Evolutionary conservation across 2,113 vertebrate genomes (phyloP).

Genomic region (Willisornis vidua): DNA sequence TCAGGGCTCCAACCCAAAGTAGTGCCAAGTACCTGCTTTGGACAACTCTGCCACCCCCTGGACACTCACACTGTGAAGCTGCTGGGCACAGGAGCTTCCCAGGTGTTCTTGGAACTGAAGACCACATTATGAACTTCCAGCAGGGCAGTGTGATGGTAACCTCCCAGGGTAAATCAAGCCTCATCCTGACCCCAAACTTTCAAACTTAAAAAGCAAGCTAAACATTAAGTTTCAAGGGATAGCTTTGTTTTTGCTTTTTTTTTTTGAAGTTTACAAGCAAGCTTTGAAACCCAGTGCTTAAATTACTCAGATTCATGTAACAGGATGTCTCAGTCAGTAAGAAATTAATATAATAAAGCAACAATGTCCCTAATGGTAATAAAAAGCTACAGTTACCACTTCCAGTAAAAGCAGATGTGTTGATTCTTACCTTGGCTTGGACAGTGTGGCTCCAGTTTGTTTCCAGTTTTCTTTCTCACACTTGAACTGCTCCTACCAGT

Average conservation of each 20-base stretch:
- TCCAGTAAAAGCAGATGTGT: not conserved
- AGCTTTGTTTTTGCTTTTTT: not conserved
- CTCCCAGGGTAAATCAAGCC: not conserved
- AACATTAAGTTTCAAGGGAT: not conserved
- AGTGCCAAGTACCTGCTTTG: not conserved
- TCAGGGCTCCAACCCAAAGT: not conserved
- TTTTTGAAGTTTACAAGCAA: not conserved
- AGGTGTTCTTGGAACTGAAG: not conserved
- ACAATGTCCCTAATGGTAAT: not conserved
- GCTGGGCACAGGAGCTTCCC: fast-evolving
- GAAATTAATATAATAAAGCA: not conserved
- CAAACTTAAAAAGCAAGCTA: not conserved
- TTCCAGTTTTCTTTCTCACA: not conserved
- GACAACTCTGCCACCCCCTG: not conserved
- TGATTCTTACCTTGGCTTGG: not conserved
- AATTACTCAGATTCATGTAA: not conserved
- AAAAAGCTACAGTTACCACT: fast-evolving
- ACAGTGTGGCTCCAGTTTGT: fast-evolving
- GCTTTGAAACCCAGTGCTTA: not conserved
- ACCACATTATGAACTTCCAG: not conserved
- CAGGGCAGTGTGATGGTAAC: not conserved
- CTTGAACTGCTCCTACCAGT: not conserved
- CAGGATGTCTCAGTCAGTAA: not conserved
- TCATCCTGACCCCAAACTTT: not conserved
- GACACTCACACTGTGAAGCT: fast-evolving